A percentile compares a stretch with the other conserved stretches of the same genome.
Evolutionary conservation across 2,797 vertebrate species (phyloP).

Genomic region (Remorina albescens): DNA sequence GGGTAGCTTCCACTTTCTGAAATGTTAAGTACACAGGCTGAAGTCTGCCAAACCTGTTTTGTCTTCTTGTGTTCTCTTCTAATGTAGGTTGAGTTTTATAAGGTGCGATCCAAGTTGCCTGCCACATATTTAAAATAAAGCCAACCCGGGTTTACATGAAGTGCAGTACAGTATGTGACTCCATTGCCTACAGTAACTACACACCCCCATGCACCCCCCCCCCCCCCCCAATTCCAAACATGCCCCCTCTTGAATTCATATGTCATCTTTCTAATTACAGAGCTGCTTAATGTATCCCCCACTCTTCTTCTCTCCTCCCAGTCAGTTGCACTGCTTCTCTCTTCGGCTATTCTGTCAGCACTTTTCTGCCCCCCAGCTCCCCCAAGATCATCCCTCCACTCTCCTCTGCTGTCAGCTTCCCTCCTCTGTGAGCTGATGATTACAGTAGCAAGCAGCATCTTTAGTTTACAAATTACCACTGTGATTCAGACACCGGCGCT

Average conservation of each 20-base stretch:
- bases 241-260: slow-evolving; percentile 52
- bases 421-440: slow-evolving; percentile 71
- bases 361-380: slow-evolving; percentile 17
- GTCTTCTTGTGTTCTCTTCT: slow-evolving; percentile 26
- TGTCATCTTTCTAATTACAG: slow-evolving; percentile 74
- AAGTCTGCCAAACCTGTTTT: slow-evolving; percentile 54
- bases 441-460: slow-evolving; percentile 65
- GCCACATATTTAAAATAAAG: slow-evolving; percentile 9
- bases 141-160: slow-evolving; percentile 9
- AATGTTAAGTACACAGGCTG: slow-evolving; percentile 4
- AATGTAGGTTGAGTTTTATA: slow-evolving; percentile 33
- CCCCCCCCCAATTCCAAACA: slow-evolving; percentile 23
- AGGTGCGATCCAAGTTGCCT: slow-evolving; percentile 23
- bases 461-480: slow-evolving; percentile 68
- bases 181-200: slow-evolving; percentile 13
- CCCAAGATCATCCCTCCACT: slow-evolving; percentile 16
- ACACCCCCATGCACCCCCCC: slow-evolving; percentile 28
- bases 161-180: slow-evolving; percentile 1
- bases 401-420: slow-evolving; percentile 25
- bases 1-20: slow-evolving; percentile 38
- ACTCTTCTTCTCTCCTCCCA: slow-evolving; percentile 29
- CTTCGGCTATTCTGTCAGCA: slow-evolving; percentile 41
- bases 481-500: slow-evolving; percentile 59
- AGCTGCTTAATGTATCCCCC: slow-evolving; percentile 54
- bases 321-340: slow-evolving; percentile 12